Evolutionary conservation across 1,140 invertebrate species (phyloP).

Genomic region (Drosophila biarmipes): DNA sequence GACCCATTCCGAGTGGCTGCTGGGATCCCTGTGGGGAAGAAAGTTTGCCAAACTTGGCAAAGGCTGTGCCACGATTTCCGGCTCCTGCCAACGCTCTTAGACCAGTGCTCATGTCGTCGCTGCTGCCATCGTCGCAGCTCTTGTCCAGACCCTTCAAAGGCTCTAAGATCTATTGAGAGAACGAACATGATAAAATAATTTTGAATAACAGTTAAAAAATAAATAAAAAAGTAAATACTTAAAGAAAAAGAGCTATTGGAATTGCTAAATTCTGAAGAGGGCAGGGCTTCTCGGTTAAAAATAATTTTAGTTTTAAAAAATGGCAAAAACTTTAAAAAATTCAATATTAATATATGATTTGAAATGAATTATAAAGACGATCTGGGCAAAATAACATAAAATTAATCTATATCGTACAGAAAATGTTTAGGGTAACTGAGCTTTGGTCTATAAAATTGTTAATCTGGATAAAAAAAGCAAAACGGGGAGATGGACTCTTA

Average conservation of each 20-base stretch:
- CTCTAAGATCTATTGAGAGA: conserved; percentile 60
- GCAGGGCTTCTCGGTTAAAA: no score
- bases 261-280: no score
- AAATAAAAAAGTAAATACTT: no score
- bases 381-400: no score
- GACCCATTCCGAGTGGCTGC: conserved; percentile 28
- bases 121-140: conserved; percentile 64
- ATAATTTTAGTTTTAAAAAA: no score
- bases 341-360: no score
- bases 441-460: not conserved
- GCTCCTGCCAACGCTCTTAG: conserved; percentile 46
- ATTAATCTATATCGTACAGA: no score
- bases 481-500: not conserved
- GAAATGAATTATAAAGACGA: no score
- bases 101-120: conserved; percentile 48
- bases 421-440: no score
- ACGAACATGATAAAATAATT: not conserved
- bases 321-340: no score
- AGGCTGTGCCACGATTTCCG: conserved; percentile 39
- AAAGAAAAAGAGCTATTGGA: no score
- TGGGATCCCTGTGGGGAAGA: conserved; percentile 34
- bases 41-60: conserved; percentile 66
- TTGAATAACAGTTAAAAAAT: no score
- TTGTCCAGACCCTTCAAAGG: conserved; percentile 67
- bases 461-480: not conserved